Evolutionary conservation across 1,140 invertebrate genomes (phyloP).

Genomic region (Gonioctena quinquepunctata): DNA sequence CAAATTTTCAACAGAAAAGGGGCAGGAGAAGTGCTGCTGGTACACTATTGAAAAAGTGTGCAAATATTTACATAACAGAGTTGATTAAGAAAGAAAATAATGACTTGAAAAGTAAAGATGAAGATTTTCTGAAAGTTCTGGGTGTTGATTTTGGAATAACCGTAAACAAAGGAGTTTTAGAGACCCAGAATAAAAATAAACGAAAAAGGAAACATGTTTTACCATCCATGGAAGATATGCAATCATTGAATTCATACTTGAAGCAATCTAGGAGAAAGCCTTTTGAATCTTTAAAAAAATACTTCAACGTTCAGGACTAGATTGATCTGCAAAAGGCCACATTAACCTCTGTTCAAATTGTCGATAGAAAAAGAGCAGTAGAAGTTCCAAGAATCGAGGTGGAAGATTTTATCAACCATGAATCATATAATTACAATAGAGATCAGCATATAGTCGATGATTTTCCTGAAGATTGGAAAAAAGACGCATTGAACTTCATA

Average conservation of each 20-base stretch:
- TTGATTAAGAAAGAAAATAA: constrained; percentile 10
- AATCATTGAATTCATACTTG: not conserved
- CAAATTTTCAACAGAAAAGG: too few relatives aligned
- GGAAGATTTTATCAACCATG: not conserved
- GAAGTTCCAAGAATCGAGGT: constrained; percentile 1
- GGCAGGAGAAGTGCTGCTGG: not conserved
- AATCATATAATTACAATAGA: not conserved
- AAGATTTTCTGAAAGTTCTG: constrained; percentile 2
- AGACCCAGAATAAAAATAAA: not conserved
- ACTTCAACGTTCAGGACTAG: not conserved
- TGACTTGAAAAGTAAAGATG: not conserved
- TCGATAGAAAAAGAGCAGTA: constrained; percentile 4
- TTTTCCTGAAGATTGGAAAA: not conserved
- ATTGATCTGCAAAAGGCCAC: not conserved
- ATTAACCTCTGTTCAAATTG: not conserved
- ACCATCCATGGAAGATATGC: not conserved
- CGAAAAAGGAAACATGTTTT: not conserved
- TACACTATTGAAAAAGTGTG: not conserved
- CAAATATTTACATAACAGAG: not conserved
- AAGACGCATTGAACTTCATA: not conserved
- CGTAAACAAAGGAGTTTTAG: constrained; percentile 6
- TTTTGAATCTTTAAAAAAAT: not conserved
- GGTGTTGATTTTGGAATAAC: constrained; percentile 1
- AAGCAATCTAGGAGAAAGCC: not conserved
- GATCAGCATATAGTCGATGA: too few relatives aligned